Evolutionary conservation across 2,888 invertebrate genomes (phyloP).

Genomic region (Caenorhabditis sp.): DNA sequence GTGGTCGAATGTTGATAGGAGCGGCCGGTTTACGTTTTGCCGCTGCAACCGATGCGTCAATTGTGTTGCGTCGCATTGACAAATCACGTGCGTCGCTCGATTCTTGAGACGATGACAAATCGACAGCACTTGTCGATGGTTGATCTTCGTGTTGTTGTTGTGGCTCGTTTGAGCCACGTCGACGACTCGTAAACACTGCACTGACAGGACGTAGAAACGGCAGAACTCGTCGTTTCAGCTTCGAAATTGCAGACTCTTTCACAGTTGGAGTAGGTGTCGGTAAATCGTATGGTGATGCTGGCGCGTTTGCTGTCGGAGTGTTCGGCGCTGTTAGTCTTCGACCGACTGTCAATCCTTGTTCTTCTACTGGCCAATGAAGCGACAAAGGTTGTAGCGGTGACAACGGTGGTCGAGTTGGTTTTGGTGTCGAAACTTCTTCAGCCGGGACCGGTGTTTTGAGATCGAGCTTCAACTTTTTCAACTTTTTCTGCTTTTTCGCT

Average conservation of each 20-base stretch:
- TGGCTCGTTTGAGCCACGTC: not conserved
- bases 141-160: not conserved
- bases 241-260: not conserved
- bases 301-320: not conserved
- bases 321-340: constrained; percentile 10
- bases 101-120: not conserved
- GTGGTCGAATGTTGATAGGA: constrained; percentile 7
- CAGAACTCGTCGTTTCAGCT: constrained; percentile 10
- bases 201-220: constrained; percentile 29
- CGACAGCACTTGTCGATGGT: not conserved
- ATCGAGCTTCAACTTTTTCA: no score
- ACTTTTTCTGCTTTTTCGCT: not conserved
- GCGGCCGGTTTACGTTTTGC: constrained; percentile 4
- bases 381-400: not conserved
- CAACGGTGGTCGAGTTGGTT: constrained; percentile 4
- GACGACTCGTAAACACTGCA: constrained; percentile 5
- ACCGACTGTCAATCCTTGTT: constrained; percentile 17
- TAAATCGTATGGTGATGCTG: constrained; percentile 12
- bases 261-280: not conserved
- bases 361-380: constrained; percentile 9
- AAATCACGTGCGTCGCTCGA: not conserved
- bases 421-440: not conserved
- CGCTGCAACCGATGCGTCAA: constrained; percentile 1
- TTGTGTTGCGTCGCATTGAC: not conserved
- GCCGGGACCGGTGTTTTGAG: not conserved